Conservation (phyloP, 2,113 vertebrate species). For the Misgurnus anguillicaudatus region DNA sequence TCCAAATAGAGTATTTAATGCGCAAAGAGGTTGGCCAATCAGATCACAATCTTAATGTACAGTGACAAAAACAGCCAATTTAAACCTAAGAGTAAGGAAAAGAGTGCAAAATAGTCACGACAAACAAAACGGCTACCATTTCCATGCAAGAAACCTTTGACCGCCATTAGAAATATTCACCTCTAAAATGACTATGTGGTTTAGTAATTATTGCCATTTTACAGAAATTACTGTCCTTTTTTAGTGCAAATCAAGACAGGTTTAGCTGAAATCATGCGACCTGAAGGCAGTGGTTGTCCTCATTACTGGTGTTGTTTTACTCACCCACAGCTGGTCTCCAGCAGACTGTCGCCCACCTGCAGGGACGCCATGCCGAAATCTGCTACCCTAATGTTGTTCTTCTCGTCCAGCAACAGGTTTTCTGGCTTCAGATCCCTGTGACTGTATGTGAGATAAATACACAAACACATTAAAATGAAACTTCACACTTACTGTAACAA, state of each 20-base stretch:
- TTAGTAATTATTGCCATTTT: background rate
- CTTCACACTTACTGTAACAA: background rate
- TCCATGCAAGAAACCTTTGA: no score
- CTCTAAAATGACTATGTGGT: background rate
- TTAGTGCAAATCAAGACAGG: background rate
- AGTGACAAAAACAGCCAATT: no score
- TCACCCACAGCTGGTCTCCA: constrained; percentile 60
- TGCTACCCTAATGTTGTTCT: constrained; percentile 59
- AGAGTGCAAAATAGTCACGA: no score
- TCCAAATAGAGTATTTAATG: no score
- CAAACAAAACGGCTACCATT: no score
- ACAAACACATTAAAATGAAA: background rate
- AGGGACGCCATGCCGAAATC: constrained; percentile 59
- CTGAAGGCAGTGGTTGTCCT: constrained; percentile 7
- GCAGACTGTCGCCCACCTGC: constrained; percentile 58
- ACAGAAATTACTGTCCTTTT: background rate
- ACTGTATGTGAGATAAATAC: background rate
- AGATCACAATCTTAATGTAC: no score
- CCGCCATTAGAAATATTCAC: no score
- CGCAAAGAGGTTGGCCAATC: no score
- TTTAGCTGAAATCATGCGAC: background rate
- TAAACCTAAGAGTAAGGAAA: no score
- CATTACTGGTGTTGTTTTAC: constrained; percentile 30
- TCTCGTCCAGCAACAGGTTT: constrained; percentile 57
- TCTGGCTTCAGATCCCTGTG: constrained; percentile 58